Base-by-base conservation (phyloP, 2,797 vertebrate species). In the Trematocara caparti region DNA sequence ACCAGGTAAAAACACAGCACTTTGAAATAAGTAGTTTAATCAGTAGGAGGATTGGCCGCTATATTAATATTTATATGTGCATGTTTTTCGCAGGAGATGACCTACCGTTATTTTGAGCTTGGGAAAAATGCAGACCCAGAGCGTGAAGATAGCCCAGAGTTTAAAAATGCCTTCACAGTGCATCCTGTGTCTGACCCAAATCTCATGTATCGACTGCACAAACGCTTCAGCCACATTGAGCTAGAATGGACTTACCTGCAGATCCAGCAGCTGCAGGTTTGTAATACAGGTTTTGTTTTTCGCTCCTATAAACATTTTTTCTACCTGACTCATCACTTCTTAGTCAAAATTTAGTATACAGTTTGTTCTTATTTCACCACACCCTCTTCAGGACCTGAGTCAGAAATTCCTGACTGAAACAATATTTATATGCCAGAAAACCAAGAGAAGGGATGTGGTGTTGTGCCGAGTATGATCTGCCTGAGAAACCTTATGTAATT, bases 161-260 rank as follows among this genome's bases (percentile, higher is more conserved):
- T 99, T 86, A 96, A 96, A 83, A 96, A 95, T 1, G 97, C 98
- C 73, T 96, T 98, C 71, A 94, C 98, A 0, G 98, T 98, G 49
- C 96, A 99, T 83, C 98, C 98, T 0, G 96, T 99, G 43, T 96
- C 97, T 0, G 98, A 99, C 13, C 90, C 97, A 1, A 95, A 94
- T 3, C 95, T 99, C 78, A 99, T 99, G 98, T 99, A 99, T 85
- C 97, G 97, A 19, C 96, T 99, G 2, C 98, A 99, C 90, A 98
- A 97, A 49, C 97, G 95, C 85, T 98, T 98, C 96, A 98, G 97
- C 82, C 97, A 97, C 83, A 97, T 99, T 38, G 97, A 98, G 91
- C 92, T 99, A 91, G 97, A 97, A 27, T 94, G 91, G 93, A 96
- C 97, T 0, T 98, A 99, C 87, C 89, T 88, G 36, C 97, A 98